Evolutionary conservation across 2,888 invertebrate genomes (phyloP), one percentile per base, ranked within the genome.

Genomic region (Campoplex nolae): DNA sequence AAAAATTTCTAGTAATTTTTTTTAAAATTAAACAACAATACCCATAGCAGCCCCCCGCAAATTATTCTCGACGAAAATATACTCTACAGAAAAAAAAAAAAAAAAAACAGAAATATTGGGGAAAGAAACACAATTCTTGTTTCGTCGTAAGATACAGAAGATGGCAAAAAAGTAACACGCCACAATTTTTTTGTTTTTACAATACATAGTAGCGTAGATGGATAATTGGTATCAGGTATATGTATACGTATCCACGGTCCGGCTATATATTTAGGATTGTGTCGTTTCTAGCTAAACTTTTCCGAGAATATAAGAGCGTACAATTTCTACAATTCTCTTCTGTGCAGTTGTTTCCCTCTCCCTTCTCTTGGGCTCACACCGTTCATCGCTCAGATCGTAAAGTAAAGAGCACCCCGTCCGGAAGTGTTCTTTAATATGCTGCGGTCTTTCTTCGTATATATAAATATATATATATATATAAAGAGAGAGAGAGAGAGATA

Each of bases 341-440:
- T 48, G 68, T 23, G 68, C 42, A 82, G 70, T 75, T 70, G 74
- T 67, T 35, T 67, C 65, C 48, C 79, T 32, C 42, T 70, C 80
- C 48, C 45, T 58, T 77, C 71, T 58, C 56, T 45, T 32, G 38
- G 78, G 62, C 81, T 71, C 76, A 70, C 81, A 87, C 81, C 84
- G 82, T 84, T 84, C 84, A 87, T 84, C 70, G 87, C 23, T 23
- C 78, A 73, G 81, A 84, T 87, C 87, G 84, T 87, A 87, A 87
- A 87, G 87, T 68, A 68, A 84, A 84, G 75, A 82, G 87, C 84
- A 81, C 77, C 84, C 73, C 54, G 84, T 73, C 81, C 86, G 86
- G 86, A 87, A 87, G 86, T 87, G 78, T 84, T 86, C 73, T 80
- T 76, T 82, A 75, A 75, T 67, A 77, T 78, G 76, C 76, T 81